Conservation (phyloP, 2,797 vertebrate genomes). For the Myotis findleyi region DNA sequence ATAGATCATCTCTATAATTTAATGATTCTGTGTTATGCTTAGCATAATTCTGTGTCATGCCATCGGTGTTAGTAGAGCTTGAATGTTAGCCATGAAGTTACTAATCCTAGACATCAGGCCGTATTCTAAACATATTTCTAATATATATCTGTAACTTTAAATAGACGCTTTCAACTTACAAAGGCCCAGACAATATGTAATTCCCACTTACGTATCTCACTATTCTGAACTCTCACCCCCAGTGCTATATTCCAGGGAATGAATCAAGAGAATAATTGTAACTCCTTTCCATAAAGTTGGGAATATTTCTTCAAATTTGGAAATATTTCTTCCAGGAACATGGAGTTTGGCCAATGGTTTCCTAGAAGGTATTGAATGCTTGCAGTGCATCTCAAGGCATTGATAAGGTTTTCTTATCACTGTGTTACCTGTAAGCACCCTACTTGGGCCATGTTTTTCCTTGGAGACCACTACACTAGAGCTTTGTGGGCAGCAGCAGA, state of each 20-base stretch:
- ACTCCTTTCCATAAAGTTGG: background rate
- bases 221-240: background rate
- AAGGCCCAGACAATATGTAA: background rate
- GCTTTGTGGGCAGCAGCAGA: no score
- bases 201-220: background rate
- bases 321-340: slow-evolving; percentile 1
- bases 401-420: background rate
- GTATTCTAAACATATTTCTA: background rate
- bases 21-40: background rate
- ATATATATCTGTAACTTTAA: background rate
- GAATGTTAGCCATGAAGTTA: background rate
- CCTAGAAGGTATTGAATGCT: background rate
- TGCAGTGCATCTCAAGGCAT: background rate
- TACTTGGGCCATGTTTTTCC: background rate
- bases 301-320: background rate
- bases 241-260: background rate
- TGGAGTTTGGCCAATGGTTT: background rate
- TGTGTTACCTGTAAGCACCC: background rate
- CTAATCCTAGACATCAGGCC: background rate
- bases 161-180: background rate
- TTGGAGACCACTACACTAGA: background rate
- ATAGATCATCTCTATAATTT: background rate
- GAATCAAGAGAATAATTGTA: background rate
- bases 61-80: background rate
- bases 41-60: background rate